A percentile compares a stretch with the other conserved stretches of the same genome.
phyloP scores from a whole-genome alignment of 2,888 invertebrate species.

The Unio pictorum region DNA sequence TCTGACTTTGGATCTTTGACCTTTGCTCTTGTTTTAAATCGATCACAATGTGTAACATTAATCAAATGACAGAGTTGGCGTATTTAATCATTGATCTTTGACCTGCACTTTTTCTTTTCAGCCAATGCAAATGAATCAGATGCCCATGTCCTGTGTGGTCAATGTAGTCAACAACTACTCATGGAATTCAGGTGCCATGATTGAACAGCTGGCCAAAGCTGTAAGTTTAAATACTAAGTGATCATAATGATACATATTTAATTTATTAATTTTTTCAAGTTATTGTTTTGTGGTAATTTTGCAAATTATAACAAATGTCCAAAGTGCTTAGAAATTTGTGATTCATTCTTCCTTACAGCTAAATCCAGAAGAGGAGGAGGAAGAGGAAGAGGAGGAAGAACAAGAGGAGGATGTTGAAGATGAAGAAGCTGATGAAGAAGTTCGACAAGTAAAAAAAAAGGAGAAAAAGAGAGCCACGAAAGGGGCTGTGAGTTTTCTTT shows the following conservation, averaged over 20 bases:
- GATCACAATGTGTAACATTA: too few species aligned
- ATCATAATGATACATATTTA: neutral
- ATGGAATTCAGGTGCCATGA: constrained; percentile 1
- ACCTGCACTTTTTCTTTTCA: neutral
- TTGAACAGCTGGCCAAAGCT: neutral
- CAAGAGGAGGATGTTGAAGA: constrained; percentile 3
- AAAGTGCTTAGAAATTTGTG: neutral
- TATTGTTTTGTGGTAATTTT: too few species aligned
- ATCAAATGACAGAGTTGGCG: too few species aligned
- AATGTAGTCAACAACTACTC: neutral
- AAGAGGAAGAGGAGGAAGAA: constrained; percentile 2
- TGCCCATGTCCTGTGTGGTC: neutral
- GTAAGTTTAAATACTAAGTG: neutral
- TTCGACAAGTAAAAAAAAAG: too few species aligned
- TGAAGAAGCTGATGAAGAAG: constrained; percentile 28
- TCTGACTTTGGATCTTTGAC: too few species aligned
- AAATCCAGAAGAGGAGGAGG: neutral
- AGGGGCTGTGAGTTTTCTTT: too few species aligned
- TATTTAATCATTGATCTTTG: too few species aligned
- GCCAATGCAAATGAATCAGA: constrained; percentile 8
- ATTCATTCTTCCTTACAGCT: neutral
- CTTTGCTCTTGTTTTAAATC: too few species aligned
- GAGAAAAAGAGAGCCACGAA: too few species aligned
- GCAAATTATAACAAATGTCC: too few species aligned
- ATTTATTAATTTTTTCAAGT: too few species aligned